These are phyloP conservation scores for Hirtodrosophila alboralis DNA, from an alignment of 2,888 invertebrate genomes.

Conservation along the genomic window DNA sequence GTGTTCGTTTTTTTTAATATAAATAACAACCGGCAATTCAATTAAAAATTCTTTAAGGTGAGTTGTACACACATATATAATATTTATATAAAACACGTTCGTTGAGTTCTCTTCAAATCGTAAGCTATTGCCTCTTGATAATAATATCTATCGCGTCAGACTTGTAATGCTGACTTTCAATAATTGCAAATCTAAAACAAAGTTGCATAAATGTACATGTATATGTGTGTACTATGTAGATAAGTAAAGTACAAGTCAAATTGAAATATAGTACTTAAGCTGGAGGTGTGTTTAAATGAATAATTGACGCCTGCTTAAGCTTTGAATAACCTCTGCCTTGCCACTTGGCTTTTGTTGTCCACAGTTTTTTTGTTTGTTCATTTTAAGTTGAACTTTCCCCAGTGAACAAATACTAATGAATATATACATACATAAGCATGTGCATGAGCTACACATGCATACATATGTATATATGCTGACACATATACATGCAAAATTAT, in stretches of 20 bases:
- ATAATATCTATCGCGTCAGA: conserved; percentile 19
- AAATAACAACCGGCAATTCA: conserved; percentile 46
- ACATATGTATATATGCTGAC: conserved; percentile 8
- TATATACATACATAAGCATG: not conserved
- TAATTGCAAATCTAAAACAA: conserved; percentile 15
- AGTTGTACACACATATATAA: conserved; percentile 29
- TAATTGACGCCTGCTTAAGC: conserved; percentile 45
- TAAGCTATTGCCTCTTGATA: conserved; percentile 1
- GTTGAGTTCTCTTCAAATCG: not conserved
- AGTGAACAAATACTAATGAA: conserved; percentile 23
- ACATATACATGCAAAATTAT: conserved; percentile 36
- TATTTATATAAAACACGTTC: conserved; percentile 27
- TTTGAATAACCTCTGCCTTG: conserved; percentile 39
- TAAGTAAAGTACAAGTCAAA: conserved; percentile 5
- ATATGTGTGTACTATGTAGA: conserved; percentile 4
- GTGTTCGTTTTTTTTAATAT: conserved; percentile 33
- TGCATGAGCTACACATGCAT: conserved; percentile 4
- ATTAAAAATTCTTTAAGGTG: conserved; percentile 56
- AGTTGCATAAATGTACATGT: not conserved
- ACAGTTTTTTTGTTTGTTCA: conserved; percentile 16
- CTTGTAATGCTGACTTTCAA: conserved; percentile 49
- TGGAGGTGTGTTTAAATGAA: conserved; percentile 45
- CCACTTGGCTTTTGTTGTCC: conserved; percentile 27
- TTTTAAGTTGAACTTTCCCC: conserved; percentile 70
- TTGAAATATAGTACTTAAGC: conserved; percentile 26